Conservation (phyloP, 1,140 invertebrate genomes). For the Drosophila equinoxialis region DNA sequence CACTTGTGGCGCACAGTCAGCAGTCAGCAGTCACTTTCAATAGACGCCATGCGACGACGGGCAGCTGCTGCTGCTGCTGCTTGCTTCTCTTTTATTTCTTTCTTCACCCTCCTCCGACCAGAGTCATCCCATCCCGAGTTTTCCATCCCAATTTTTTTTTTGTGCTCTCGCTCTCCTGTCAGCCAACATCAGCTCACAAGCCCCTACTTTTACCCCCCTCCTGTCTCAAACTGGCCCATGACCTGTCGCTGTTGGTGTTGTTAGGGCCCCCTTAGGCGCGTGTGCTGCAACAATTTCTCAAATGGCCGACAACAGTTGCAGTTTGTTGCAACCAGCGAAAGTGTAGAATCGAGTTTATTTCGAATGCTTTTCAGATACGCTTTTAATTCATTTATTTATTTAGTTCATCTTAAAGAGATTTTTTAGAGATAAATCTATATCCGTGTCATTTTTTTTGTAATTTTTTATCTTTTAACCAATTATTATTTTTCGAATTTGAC, state of each 20-base stretch:
- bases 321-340: conserved; percentile 22
- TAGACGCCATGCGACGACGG: conserved; percentile 38
- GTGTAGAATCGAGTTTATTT: background rate
- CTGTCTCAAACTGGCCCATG: background rate
- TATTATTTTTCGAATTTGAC: too few species aligned
- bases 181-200: conserved; percentile 40
- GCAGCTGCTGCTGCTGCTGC: conserved; percentile 18
- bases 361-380: background rate
- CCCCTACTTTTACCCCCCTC: background rate
- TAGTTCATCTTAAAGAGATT: too few species aligned
- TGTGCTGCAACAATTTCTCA: conserved; percentile 46
- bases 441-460: too few species aligned
- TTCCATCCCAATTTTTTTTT: background rate
- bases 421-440: too few species aligned
- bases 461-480: too few species aligned
- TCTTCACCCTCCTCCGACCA: background rate
- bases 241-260: conserved; percentile 7
- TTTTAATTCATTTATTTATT: background rate
- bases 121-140: too few species aligned
- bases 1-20: conserved; percentile 45
- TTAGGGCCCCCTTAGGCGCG: conserved; percentile 33
- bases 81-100: background rate
- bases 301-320: conserved; percentile 43
- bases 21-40: conserved; percentile 58
- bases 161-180: conserved; percentile 52